These are phyloP conservation scores for Cavia aperea DNA, from an alignment of 2,113 vertebrate genomes.

Conservation along the genomic window DNA sequence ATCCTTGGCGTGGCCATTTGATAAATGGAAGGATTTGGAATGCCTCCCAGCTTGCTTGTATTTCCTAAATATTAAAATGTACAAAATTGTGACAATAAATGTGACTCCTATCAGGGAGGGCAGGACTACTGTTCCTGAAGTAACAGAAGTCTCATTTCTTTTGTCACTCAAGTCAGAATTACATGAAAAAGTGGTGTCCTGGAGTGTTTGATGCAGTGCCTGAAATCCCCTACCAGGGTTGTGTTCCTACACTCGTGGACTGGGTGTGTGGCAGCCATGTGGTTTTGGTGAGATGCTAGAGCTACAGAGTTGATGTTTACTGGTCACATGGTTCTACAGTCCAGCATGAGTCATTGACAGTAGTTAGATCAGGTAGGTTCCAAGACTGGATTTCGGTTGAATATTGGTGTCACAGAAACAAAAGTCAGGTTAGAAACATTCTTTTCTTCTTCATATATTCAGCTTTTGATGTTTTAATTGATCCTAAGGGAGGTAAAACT, in stretches of 20 bases:
- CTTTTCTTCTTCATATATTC: conserved; percentile 50
- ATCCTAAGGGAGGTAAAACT: conserved; percentile 63
- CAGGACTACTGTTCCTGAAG: neutral
- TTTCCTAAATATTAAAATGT: neutral
- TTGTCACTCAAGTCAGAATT: neutral
- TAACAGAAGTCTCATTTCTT: neutral
- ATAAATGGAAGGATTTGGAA: neutral
- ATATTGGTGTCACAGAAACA: conserved; percentile 15
- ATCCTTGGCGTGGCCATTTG: neutral
- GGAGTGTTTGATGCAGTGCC: conserved; percentile 68
- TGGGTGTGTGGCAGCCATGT: neutral
- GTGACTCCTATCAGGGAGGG: neutral
- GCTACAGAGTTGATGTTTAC: conserved; percentile 38
- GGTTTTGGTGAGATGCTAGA: conserved; percentile 57
- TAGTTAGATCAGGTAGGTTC: conserved; percentile 52
- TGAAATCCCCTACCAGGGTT: conserved; percentile 62
- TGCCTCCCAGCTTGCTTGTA: neutral
- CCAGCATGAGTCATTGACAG: conserved; percentile 56
- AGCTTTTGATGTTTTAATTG: conserved; percentile 61
- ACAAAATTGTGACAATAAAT: neutral
- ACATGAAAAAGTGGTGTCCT: conserved; percentile 75
- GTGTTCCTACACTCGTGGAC: conserved; percentile 27
- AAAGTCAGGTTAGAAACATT: conserved; percentile 61
- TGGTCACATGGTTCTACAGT: conserved; percentile 57
- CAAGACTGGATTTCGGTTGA: conserved; percentile 56